phyloP scores from a whole-genome alignment of 2,797 vertebrate species.

The Apogon hyalosoma region DNA sequence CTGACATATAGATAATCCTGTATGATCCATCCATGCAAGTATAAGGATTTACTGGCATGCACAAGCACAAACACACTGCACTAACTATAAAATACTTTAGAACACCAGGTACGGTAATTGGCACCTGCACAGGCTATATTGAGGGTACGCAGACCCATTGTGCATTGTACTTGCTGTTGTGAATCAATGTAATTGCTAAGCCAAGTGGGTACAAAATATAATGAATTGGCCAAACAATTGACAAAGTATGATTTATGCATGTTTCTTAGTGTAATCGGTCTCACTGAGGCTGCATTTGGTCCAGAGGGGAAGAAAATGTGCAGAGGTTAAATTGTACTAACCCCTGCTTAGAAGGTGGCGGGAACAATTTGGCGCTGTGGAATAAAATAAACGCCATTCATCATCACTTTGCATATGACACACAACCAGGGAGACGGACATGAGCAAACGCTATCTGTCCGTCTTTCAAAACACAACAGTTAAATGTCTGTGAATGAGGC shows the following conservation, averaged over 20 bases:
- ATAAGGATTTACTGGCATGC: not conserved
- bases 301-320: slow-evolving; percentile 50
- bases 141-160: slow-evolving; percentile 50
- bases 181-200: slow-evolving; percentile 57
- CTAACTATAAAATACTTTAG: slow-evolving; percentile 1
- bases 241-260: slow-evolving; percentile 83
- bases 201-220: slow-evolving; percentile 60
- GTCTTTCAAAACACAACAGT: not conserved
- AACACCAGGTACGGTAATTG: slow-evolving; percentile 24
- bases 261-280: slow-evolving; percentile 71
- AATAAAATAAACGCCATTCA: slow-evolving; percentile 78
- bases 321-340: slow-evolving; percentile 79
- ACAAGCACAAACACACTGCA: not conserved
- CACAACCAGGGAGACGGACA: slow-evolving; percentile 18
- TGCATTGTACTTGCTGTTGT: slow-evolving; percentile 48
- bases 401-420: slow-evolving; percentile 61
- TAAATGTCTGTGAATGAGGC: slow-evolving; percentile 6
- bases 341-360: slow-evolving; percentile 68
- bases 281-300: slow-evolving; percentile 33
- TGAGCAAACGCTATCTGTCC: slow-evolving; percentile 13
- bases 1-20: not conserved
- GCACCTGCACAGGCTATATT: slow-evolving; percentile 39
- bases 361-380: slow-evolving; percentile 69
- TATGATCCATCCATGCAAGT: slow-evolving; percentile 16
- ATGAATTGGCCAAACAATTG: slow-evolving; percentile 71